These are phyloP conservation scores for Drepana arcuata DNA, from an alignment of 1,140 invertebrate genomes.

Conservation along the genomic window DNA sequence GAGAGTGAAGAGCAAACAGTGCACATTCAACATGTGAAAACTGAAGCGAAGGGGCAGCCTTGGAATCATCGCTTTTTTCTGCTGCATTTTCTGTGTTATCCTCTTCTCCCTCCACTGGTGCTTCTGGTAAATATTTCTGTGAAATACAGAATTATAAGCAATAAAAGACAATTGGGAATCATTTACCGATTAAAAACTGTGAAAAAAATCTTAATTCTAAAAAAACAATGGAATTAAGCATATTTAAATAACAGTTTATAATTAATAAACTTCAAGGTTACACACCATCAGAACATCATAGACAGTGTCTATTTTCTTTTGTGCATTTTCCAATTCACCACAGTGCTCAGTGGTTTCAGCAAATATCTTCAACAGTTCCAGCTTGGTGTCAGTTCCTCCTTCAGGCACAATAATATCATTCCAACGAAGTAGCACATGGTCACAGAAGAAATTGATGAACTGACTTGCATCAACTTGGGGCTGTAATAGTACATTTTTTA, in stretches of 20 bases:
- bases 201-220: too few relatives aligned
- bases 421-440: constrained; percentile 84
- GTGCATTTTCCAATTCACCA: constrained; percentile 82
- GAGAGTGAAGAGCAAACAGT: constrained; percentile 89
- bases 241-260: constrained; percentile 1
- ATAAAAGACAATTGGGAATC: too few relatives aligned
- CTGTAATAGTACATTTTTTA: constrained; percentile 74
- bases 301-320: constrained; percentile 81
- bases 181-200: too few relatives aligned
- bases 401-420: constrained; percentile 70
- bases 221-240: too few relatives aligned
- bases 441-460: constrained; percentile 90
- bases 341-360: constrained; percentile 87
- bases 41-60: constrained; percentile 82
- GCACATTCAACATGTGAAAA: constrained; percentile 96
- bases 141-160: too few relatives aligned
- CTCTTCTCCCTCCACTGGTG: constrained; percentile 78
- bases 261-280: constrained; percentile 17
- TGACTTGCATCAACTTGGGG: constrained; percentile 89
- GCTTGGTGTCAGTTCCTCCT: constrained; percentile 80
- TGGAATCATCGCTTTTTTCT: constrained; percentile 33
- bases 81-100: constrained; percentile 70
- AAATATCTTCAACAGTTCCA: constrained; percentile 89
- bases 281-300: constrained; percentile 86
- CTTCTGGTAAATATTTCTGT: constrained; percentile 84